Evolutionary conservation across 2,113 vertebrate genomes (phyloP).

Genomic region (Embiotoca jacksoni): DNA sequence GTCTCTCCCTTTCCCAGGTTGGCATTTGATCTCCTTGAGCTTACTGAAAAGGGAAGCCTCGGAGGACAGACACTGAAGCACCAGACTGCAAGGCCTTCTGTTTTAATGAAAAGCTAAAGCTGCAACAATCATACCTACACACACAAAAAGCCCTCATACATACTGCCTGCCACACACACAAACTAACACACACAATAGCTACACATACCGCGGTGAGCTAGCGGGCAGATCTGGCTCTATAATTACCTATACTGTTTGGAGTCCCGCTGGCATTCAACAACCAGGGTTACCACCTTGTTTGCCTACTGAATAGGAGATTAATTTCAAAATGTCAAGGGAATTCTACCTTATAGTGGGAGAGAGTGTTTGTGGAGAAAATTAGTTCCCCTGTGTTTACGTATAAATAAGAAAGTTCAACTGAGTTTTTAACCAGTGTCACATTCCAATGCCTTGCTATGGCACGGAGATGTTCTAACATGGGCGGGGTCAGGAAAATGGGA

Average conservation of each 20-base stretch:
- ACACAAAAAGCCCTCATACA: constrained; percentile 12
- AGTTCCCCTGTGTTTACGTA: not conserved
- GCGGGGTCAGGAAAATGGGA: not conserved
- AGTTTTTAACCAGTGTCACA: constrained; percentile 8
- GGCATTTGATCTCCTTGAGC: constrained; percentile 62
- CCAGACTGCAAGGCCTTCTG: constrained; percentile 38
- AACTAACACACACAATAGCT: constrained; percentile 14
- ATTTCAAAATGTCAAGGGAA: constrained; percentile 10
- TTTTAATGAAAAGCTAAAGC: constrained; percentile 72
- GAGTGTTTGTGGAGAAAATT: constrained; percentile 11
- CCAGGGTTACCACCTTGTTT: constrained; percentile 36
- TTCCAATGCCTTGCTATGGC: not conserved
- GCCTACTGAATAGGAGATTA: constrained; percentile 38
- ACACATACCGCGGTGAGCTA: constrained; percentile 20
- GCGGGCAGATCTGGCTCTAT: constrained; percentile 29
- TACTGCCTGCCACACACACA: constrained; percentile 17
- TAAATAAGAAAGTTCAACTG: not conserved
- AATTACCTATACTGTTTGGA: constrained; percentile 41
- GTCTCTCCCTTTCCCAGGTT: constrained; percentile 34
- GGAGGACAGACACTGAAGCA: constrained; percentile 41
- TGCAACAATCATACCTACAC: constrained; percentile 20
- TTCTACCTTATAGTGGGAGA: not conserved
- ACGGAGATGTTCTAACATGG: constrained; percentile 1
- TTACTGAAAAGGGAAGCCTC: constrained; percentile 50
- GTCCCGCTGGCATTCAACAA: constrained; percentile 47